Base-by-base conservation (phyloP, 2,113 vertebrate species). In the Azemiops feae region DNA sequence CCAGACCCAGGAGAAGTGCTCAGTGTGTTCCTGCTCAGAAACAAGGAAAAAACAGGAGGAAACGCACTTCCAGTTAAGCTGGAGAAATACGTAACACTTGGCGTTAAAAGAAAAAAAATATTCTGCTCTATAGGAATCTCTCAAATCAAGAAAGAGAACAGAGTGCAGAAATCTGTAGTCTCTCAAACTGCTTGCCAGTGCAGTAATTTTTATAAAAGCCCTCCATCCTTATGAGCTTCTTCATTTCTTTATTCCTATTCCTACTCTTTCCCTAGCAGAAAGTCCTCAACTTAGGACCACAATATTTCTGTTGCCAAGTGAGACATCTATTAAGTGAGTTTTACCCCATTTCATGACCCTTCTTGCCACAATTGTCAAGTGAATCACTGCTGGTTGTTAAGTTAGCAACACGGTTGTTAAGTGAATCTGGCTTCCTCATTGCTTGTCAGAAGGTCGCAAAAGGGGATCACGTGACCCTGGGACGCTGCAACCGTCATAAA, bases 11-110 rank as follows among this genome's bases (percentile, higher is more conserved):
- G 54, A 88, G 45, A 88, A 39, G 45, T 18, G 47, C 58, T 57
- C 30, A 69, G 34, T 9, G 74, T 39, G 64, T 89, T 96, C 91
- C 52, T 50, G 34, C 60, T 43, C 86, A 52, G 23, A 88, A 88
- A 90, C 25, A 57, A 45, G 52, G 92, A 85, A 85, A 47, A 92
- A 90, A 5, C 87, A 89, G 89, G 92, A 90, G 20, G 54, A 88
- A 14, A 89, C 4, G 12, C 7, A 47, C 53, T 55, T 89, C 25
- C 14, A 4, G 52, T 25, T 52, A 74, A 89, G 87, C 74, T 4
- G 39, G 69, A 45, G 50, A 39, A 34, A 74, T 88, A 74, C 11
- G 0, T 81, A 53, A n/a, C 43, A 14, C 23, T n/a, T n/a, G 34
- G 2, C 1, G 16, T 89, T 81, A 54, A 81, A 87, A 87, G 87